Evolutionary conservation across 2,888 invertebrate genomes (phyloP).

Genomic region (Trimorus sp.): DNA sequence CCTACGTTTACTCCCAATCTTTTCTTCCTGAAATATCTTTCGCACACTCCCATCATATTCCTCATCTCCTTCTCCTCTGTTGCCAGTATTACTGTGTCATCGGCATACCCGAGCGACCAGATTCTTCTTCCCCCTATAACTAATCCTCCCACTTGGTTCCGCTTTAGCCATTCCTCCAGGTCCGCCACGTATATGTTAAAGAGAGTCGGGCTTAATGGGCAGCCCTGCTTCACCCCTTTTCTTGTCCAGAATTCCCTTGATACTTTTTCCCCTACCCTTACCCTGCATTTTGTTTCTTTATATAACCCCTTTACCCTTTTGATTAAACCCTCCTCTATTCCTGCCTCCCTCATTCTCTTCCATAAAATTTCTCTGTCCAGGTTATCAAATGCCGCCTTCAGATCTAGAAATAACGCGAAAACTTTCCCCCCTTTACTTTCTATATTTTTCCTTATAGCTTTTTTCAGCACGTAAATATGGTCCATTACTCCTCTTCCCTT

Average conservation of each 20-base stretch:
- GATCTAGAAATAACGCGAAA: conserved; percentile 1
- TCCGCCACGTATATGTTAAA: conserved; percentile 72
- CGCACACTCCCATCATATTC: conserved; percentile 1
- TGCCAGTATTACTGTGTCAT: conserved; percentile 15
- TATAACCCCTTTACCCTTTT: conserved; percentile 5
- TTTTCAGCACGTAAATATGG: no score
- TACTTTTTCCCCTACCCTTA: no score
- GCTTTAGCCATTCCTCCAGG: conserved; percentile 5
- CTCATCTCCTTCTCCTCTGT: conserved; percentile 18
- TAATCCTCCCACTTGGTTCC: conserved; percentile 3
- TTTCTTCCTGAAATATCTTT: conserved; percentile 15
- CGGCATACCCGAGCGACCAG: conserved; percentile 26
- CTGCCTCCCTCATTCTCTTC: conserved; percentile 6
- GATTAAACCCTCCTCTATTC: not conserved
- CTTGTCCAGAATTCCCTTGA: no score
- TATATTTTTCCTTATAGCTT: no score
- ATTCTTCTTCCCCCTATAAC: no score
- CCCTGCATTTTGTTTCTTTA: no score
- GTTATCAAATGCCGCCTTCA: no score
- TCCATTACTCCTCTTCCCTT: no score
- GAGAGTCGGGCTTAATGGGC: conserved; percentile 74
- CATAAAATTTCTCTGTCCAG: no score
- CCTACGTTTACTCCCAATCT: conserved; percentile 5
- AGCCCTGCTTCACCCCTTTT: conserved; percentile 74
- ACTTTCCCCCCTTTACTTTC: conserved; percentile 11